Base-by-base conservation (phyloP, 2,888 invertebrate species). In the Ramazzottius varieornatus region DNA sequence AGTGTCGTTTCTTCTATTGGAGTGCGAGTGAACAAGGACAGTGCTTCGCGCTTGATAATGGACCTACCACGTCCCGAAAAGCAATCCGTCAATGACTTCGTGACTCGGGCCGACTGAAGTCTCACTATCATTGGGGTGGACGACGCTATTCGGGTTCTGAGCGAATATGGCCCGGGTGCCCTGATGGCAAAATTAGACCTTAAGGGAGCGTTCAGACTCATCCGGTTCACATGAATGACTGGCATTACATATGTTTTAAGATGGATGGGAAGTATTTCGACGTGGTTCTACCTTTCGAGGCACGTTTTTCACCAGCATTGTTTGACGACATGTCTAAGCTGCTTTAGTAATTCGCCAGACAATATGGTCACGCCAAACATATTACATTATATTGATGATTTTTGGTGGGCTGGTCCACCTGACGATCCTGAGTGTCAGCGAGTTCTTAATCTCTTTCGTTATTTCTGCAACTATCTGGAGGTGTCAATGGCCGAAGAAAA, bases 11-110 rank as follows among this genome's bases (percentile, higher is more conserved):
- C 33, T 20, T 33, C 64, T 13, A 32, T 64, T 32, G 64, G 64
- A 16, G 64, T 64, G 2, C 64, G 64, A 64, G 32, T 32, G 4
- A 64, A 64, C 8, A 64, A 64, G 64, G 32, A 32, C 33, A 32
- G 64, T 8, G 64, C n/a, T n/a, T 8, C 33, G 33, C 16, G 64
- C 4, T 4, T 64, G 4, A 64, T 64, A 32, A 64, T 64, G 64
- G 64, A 64, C 29, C 64, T 64, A 4, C 32, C 64, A 4, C 64
- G 24, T 20, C 64, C 64, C 4, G 8, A 24, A 32, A 24, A 24
- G 4, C 4, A 64, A 8, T 33, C 33, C 24, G 64, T 64, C 29
- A 64, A 64, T 32, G 33, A 33, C n/a, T 33, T 4, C 29, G 32
- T 64, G 8, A 16, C n/a, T 20, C 13, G 32, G 32, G 32, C 4